Evolutionary conservation across 2,113 vertebrate genomes (phyloP).

Genomic region (Ramphastos sulfuratus): DNA sequence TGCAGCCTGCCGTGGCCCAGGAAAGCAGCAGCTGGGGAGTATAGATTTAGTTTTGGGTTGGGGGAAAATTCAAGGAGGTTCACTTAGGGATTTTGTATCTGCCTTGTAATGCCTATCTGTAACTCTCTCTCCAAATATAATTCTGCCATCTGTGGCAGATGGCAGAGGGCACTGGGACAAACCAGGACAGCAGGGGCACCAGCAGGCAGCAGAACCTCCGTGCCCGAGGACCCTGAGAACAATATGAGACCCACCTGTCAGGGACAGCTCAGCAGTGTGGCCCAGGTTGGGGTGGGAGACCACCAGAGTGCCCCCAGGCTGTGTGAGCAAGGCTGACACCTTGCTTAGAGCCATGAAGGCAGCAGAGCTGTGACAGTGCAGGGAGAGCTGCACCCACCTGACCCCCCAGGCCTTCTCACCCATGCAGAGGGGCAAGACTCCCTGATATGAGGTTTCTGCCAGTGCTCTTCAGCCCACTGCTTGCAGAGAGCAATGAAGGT

Average conservation of each 20-base stretch:
- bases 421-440: neutral
- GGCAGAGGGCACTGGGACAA: neutral
- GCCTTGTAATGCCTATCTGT: no score
- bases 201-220: neutral
- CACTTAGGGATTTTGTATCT: no score
- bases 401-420: neutral
- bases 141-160: neutral
- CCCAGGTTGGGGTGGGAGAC: neutral
- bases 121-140: no score
- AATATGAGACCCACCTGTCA: neutral
- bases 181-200: neutral
- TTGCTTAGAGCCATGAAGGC: neutral
- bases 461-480: neutral
- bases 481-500: neutral
- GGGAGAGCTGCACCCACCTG: fast-evolving
- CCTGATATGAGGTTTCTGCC: neutral
- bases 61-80: no score
- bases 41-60: no score
- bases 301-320: neutral
- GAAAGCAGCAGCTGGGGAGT: neutral
- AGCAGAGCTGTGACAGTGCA: neutral
- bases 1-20: neutral
- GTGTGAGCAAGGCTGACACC: fast-evolving
- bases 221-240: neutral
- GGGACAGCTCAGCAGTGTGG: neutral